Evolutionary conservation across 2,888 invertebrate genomes (phyloP), one percentile per base, ranked within the genome.

Genomic region (Matsumyia berberina): DNA sequence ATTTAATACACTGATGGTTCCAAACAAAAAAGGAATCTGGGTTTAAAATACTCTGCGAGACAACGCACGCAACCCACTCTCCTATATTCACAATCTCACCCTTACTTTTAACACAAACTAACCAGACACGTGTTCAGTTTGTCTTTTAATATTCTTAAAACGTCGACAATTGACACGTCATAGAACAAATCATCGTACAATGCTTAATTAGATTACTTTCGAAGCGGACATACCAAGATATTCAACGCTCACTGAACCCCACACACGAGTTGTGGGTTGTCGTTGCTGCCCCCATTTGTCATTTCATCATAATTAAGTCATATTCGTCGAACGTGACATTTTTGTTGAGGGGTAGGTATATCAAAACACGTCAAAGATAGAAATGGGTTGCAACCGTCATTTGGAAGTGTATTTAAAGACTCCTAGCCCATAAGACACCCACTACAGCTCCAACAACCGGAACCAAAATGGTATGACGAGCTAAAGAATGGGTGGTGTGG

Each of bases 151-250:
- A 53, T 37, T 55, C n/a, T 11, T n/a, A 42, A 37, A 55, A 46
- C 44, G 19, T 35, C 55, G 73, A 74, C 51, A 64, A 35, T 24
- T n/a, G n/a, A 64, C 35, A 35, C 46, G 51, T 64, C 73, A 57
- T 35, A 24, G 46, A 55, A 39, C 12, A 37, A 57, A 37, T 57
- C 57, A 57, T 60, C 12, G 64, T 60, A 17, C 11, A 5, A 19
- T 39, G 33, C 51, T 42, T 77, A 77, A 77, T 77, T 77, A 49
- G 67, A 67, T 77, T 77, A 53, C 51, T 58, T 60, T 49, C 15
- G 35, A 53, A 51, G 67, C 37, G 33, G 33, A 17, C 51, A 69
- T 60, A 42, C 67, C 24, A 15, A 31, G 58, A 35, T 58, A 66
- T 46, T 58, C 70, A 58, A 49, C 60, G 37, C 72, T 24, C 49